Evolutionary conservation across 2,797 vertebrate genomes (phyloP).

Genomic region (Acrocephalus scirpaceus): DNA sequence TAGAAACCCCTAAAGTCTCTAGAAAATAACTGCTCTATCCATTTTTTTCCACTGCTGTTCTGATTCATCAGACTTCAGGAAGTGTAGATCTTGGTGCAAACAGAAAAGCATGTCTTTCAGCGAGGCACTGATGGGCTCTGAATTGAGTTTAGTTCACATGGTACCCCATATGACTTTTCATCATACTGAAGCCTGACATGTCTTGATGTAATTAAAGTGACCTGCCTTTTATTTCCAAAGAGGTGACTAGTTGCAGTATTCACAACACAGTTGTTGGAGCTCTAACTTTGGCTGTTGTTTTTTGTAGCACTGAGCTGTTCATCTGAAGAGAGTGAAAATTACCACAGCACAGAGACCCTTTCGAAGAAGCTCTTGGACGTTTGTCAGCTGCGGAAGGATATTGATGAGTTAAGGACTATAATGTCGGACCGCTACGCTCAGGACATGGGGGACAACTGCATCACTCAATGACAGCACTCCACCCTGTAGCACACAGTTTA

Average conservation of each 20-base stretch:
- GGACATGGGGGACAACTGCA: slow-evolving; percentile 91
- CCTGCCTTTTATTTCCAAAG: neutral
- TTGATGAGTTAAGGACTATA: slow-evolving; percentile 88
- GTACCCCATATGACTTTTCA: neutral
- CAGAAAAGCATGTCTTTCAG: neutral
- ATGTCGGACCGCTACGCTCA: slow-evolving; percentile 90
- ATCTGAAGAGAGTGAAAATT: slow-evolving; percentile 84
- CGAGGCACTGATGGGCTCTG: neutral
- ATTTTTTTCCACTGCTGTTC: neutral
- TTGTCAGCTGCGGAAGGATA: slow-evolving; percentile 87
- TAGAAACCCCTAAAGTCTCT: neutral
- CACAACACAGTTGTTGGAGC: neutral
- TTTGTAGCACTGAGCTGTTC: slow-evolving; percentile 84
- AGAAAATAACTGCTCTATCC: neutral
- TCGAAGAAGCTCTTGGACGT: slow-evolving; percentile 86
- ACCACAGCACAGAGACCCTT: slow-evolving; percentile 81
- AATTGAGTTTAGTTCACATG: neutral
- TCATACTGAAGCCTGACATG: neutral
- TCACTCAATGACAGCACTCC: slow-evolving; percentile 82
- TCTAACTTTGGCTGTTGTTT: slow-evolving; percentile 47
- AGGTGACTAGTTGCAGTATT: neutral
- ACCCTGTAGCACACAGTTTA: slow-evolving; percentile 30
- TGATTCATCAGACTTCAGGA: neutral
- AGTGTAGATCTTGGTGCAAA: neutral
- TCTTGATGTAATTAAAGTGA: neutral